A percentile compares a stretch with the other conserved stretches of the same genome.
Conservation (phyloP, 2,888 invertebrate genomes). For the Orthosia gothica region DNA sequence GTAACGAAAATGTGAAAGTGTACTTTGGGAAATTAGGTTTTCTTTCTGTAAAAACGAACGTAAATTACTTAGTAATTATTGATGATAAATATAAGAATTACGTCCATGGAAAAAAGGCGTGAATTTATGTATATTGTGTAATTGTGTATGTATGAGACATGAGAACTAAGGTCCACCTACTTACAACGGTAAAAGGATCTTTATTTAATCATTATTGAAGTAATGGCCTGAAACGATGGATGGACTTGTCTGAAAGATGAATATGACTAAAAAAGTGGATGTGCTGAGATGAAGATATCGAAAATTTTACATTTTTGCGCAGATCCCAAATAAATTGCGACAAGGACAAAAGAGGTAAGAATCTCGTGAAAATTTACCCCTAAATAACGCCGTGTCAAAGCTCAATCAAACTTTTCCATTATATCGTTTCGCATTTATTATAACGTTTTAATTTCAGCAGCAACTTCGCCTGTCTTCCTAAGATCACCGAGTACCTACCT, state of each 20-base stretch:
- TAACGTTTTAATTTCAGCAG: conserved; percentile 1
- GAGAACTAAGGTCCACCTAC: no score
- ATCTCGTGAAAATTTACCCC: not conserved
- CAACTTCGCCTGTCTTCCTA: not conserved
- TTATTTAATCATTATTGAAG: no score
- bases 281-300: no score
- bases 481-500: conserved; percentile 10
- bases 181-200: no score
- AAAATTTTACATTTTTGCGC: no score
- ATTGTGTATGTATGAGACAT: no score
- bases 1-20: not conserved
- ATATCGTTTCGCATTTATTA: not conserved
- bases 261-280: no score
- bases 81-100: not conserved
- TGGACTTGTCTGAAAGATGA: no score
- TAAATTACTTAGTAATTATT: not conserved
- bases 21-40: conserved; percentile 7
- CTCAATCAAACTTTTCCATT: not conserved
- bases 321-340: not conserved
- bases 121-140: no score
- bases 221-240: no score
- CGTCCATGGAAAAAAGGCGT: no score
- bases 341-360: not conserved
- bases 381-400: not conserved
- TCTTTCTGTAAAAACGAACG: not conserved